Evolutionary conservation across 2,888 invertebrate species (phyloP).

Genomic region (Apodemia zela): DNA sequence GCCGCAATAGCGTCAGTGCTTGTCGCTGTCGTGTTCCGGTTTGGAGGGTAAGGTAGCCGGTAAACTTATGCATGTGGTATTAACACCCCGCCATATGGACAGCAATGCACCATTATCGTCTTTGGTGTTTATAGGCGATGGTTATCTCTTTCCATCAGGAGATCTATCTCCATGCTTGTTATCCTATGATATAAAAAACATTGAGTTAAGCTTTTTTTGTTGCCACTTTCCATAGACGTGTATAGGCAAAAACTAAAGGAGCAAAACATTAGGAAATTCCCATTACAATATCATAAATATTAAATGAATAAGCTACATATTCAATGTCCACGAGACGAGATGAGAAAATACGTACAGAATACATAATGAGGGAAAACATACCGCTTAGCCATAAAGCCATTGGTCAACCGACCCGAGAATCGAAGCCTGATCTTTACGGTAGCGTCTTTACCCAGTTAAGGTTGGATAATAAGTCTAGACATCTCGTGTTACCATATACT

Average conservation of each 20-base stretch:
- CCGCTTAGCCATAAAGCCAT: constrained; percentile 32
- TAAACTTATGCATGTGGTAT: no score
- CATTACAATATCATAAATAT: constrained; percentile 29
- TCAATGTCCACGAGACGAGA: constrained; percentile 27
- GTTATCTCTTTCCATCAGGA: no score
- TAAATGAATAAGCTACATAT: constrained; percentile 26
- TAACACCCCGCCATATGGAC: no score
- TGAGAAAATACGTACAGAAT: constrained; percentile 41
- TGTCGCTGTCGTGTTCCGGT: no score
- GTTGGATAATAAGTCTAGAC: constrained; percentile 37
- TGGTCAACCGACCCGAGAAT: constrained; percentile 37
- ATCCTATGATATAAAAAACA: no score
- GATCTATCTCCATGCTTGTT: no score
- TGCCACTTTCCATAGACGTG: background rate
- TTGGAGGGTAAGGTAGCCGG: no score
- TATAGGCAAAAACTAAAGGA: background rate
- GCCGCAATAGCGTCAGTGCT: no score
- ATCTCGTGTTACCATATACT: constrained; percentile 34
- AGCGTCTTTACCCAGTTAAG: constrained; percentile 35
- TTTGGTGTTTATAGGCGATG: no score
- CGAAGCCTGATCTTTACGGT: constrained; percentile 41
- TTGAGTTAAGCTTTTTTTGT: no score
- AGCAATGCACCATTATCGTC: no score
- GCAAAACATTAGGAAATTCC: constrained; percentile 14
- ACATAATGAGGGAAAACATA: constrained; percentile 42